phyloP scores from a whole-genome alignment of 1,140 invertebrate genomes.

The Lepidotrigona ventralis region DNA sequence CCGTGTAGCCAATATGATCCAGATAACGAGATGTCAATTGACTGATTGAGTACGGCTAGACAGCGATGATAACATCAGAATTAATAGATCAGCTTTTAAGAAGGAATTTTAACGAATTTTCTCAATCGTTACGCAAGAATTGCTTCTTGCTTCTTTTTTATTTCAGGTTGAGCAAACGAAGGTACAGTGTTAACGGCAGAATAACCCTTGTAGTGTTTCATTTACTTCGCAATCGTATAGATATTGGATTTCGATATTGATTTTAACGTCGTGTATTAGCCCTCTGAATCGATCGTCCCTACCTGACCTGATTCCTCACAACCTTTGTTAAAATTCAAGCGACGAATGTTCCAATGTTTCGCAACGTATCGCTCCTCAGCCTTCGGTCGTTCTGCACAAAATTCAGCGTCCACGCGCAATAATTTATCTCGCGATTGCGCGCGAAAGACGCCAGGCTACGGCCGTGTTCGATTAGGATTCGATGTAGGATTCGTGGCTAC shows the following conservation, averaged over 20 bases:
- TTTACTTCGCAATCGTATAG: neutral
- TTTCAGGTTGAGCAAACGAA: no score
- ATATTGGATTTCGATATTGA: neutral
- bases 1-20: neutral
- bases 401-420: neutral
- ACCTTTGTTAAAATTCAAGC: neutral
- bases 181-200: no score
- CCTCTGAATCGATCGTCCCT: no score
- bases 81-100: neutral
- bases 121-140: neutral
- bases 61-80: neutral
- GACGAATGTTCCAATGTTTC: neutral
- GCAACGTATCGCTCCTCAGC: neutral
- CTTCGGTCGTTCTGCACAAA: neutral
- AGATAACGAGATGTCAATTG: neutral
- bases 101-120: neutral
- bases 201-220: no score
- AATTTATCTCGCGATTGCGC: neutral
- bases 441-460: neutral
- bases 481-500: neutral
- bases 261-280: neutral
- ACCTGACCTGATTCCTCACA: neutral
- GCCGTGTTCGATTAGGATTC: conserved; percentile 24
- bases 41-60: conserved; percentile 5
- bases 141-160: neutral